Evolutionary conservation across 2,888 invertebrate genomes (phyloP).

Genomic region (Syrphus vitripennis): DNA sequence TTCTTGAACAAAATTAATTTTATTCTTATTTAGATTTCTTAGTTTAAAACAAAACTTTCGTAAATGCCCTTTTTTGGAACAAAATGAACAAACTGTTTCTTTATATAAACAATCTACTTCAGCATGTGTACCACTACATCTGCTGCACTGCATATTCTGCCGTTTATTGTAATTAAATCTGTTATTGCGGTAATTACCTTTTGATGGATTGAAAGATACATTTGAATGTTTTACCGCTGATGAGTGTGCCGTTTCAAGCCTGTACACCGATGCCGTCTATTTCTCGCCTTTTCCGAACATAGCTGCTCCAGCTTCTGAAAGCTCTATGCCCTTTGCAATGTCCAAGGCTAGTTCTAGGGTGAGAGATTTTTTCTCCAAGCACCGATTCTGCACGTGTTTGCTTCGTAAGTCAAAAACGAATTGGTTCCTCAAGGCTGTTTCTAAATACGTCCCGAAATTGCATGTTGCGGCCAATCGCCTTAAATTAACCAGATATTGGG

Average conservation of each 20-base stretch:
- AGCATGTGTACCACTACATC: not conserved
- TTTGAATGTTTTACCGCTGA: not conserved
- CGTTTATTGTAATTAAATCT: not conserved
- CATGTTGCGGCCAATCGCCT: constrained; percentile 67
- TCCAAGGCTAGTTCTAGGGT: constrained; percentile 70
- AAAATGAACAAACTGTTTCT: not conserved
- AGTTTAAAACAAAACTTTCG: constrained; percentile 52
- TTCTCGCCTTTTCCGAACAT: not conserved
- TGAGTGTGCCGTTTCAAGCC: not conserved
- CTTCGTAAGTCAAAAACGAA: constrained; percentile 62
- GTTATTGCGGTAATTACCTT: not conserved
- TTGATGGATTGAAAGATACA: not conserved
- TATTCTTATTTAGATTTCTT: not conserved
- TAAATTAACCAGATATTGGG: constrained; percentile 67
- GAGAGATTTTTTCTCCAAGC: constrained; percentile 72
- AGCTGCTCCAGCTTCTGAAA: not conserved
- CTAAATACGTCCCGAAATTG: constrained; percentile 72
- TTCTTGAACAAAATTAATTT: constrained; percentile 9
- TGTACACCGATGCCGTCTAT: not conserved
- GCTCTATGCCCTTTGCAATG: constrained; percentile 14
- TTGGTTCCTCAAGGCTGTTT: constrained; percentile 72
- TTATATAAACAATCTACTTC: not conserved
- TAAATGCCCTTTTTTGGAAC: constrained; percentile 64
- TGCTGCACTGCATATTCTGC: not conserved
- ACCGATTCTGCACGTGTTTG: constrained; percentile 71